A percentile compares a stretch with the other conserved stretches of the same genome.
Conservation (phyloP, 2,113 vertebrate genomes). For the Donacobius atricapilla region DNA sequence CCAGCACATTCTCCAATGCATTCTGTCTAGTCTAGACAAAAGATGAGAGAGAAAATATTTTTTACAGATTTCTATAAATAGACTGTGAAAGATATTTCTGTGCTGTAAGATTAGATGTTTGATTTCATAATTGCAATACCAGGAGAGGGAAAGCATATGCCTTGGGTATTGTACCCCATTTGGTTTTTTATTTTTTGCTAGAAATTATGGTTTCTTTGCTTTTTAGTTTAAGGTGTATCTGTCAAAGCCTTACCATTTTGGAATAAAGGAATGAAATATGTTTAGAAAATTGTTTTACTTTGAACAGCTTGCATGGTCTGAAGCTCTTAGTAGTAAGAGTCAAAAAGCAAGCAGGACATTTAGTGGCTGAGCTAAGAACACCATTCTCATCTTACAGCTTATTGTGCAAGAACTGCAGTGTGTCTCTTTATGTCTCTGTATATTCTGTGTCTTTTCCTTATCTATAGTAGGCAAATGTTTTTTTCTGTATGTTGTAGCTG, state of each 20-base stretch:
- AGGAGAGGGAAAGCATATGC: not conserved
- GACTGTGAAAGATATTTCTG: not conserved
- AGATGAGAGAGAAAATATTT: not conserved
- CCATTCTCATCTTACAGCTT: not conserved
- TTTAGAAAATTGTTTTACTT: not conserved
- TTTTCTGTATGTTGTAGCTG: not conserved
- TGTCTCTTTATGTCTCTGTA: not conserved
- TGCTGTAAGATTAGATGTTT: not conserved
- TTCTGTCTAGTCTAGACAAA: conserved; percentile 12
- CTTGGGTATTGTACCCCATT: not conserved
- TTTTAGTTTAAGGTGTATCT: not conserved
- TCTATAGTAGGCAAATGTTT: not conserved
- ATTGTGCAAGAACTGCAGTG: not conserved
- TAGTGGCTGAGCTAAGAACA: not conserved
- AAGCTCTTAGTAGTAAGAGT: not conserved
- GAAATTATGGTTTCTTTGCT: not conserved
- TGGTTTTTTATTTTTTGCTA: not conserved
- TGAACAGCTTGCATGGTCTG: not conserved
- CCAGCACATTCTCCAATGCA: not conserved
- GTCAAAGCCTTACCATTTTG: not conserved
- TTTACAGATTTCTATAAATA: not conserved
- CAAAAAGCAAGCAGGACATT: not conserved
- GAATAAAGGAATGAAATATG: not conserved
- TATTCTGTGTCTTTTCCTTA: not conserved
- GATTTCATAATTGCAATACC: not conserved